These are phyloP conservation scores for Hippolais icterina DNA, from an alignment of 2,113 vertebrate genomes.

Conservation along the genomic window DNA sequence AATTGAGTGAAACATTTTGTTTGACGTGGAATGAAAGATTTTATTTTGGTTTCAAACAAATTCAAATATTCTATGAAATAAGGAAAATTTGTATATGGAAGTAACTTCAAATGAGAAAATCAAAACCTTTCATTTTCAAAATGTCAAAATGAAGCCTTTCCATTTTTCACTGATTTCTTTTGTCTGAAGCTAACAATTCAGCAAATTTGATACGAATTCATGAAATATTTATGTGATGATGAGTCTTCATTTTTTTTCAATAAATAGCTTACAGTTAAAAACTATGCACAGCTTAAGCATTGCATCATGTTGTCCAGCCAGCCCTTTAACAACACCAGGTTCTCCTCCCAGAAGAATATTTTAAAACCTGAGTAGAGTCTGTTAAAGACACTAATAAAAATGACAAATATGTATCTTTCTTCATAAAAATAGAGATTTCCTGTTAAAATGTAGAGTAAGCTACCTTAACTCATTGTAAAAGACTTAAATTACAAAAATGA, in stretches of 20 bases:
- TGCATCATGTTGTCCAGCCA: conserved; percentile 4
- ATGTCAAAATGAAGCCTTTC: conserved; percentile 53
- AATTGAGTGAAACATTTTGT: conserved; percentile 12
- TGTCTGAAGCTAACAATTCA: conserved; percentile 63
- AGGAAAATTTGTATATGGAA: conserved; percentile 29
- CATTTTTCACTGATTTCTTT: conserved; percentile 63
- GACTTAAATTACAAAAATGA: conserved; percentile 34
- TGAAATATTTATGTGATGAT: conserved; percentile 61
- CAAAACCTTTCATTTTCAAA: conserved; percentile 63
- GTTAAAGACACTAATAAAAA: conserved; percentile 34
- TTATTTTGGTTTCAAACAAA: conserved; percentile 50
- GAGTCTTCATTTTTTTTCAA: conserved; percentile 49
- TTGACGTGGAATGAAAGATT: background rate
- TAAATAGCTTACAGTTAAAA: conserved; percentile 25
- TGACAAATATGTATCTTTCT: conserved; percentile 5
- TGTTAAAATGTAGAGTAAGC: conserved; percentile 12
- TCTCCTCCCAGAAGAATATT: background rate
- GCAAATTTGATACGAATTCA: conserved; percentile 45
- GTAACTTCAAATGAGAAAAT: conserved; percentile 53
- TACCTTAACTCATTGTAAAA: conserved; percentile 16
- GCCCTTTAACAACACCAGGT: background rate
- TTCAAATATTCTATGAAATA: conserved; percentile 43
- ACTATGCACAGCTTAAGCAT: background rate
- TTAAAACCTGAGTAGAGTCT: background rate
- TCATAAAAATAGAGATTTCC: conserved; percentile 23